Evolutionary conservation across 53 echinoderm and acorn worm species (phyloP).

Genomic region (Paracentrotus lividus): DNA sequence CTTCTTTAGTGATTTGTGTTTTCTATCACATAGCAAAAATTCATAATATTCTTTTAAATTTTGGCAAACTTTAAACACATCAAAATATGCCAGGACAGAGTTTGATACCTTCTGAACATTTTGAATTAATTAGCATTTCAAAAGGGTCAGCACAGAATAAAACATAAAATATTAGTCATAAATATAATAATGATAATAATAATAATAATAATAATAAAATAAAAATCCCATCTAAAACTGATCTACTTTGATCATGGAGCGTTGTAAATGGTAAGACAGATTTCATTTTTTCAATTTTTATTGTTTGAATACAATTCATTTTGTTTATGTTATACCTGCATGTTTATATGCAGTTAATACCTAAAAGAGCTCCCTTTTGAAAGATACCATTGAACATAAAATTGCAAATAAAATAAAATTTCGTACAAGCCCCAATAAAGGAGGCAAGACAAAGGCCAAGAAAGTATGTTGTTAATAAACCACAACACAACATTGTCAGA

Average conservation of each 20-base stretch:
- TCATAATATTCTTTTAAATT: neutral
- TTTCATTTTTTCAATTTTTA: slow-evolving; percentile 3
- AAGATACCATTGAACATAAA: slow-evolving; percentile 22
- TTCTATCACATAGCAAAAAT: neutral
- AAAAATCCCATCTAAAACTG: slow-evolving; percentile 29
- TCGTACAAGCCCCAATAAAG: too few relatives aligned
- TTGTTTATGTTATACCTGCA: neutral
- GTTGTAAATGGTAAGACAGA: slow-evolving; percentile 28
- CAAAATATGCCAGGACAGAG: neutral
- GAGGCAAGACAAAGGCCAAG: too few relatives aligned
- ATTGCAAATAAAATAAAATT: too few relatives aligned
- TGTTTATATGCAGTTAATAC: slow-evolving; percentile 5
- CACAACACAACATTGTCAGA: too few relatives aligned
- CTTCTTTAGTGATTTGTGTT: neutral
- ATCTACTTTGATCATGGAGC: slow-evolving; percentile 14
- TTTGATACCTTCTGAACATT: slow-evolving; percentile 18
- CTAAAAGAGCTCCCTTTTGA: neutral
- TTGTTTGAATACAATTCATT: slow-evolving; percentile 20
- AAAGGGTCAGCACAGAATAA: slow-evolving; percentile 28
- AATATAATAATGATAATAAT: neutral
- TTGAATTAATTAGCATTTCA: neutral
- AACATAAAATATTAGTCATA: neutral
- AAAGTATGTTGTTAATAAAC: too few relatives aligned
- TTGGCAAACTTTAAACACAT: neutral
- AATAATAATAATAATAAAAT: neutral